A percentile compares a stretch with the other conserved stretches of the same genome.
Conservation (phyloP, 2,797 vertebrate genomes). For the Melanotaenia nigrans region DNA sequence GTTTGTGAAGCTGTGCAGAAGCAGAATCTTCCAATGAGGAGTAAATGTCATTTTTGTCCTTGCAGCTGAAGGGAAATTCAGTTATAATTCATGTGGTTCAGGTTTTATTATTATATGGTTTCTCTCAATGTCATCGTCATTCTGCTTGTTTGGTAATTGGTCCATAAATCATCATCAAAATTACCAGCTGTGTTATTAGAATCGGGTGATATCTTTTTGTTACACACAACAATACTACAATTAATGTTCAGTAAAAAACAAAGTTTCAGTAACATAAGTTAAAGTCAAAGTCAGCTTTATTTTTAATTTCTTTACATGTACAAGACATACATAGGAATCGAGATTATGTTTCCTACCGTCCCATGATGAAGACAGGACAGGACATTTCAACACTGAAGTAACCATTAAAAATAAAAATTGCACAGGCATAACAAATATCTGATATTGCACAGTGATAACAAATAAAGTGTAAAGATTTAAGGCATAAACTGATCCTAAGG, state of each 20-base stretch:
- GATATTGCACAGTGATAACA: too few relatives aligned
- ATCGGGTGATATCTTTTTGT: not conserved
- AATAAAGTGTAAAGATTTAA: too few relatives aligned
- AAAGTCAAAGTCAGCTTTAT: too few relatives aligned
- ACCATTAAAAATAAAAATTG: too few relatives aligned
- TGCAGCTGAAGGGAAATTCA: not conserved
- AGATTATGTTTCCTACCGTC: too few relatives aligned
- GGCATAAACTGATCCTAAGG: too few relatives aligned
- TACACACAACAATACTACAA: not conserved
- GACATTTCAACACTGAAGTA: too few relatives aligned
- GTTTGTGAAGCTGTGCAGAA: not conserved
- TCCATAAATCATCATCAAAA: slow-evolving; percentile 1
- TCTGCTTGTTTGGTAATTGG: not conserved
- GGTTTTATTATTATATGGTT: slow-evolving; percentile 8
- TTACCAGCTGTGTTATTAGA: not conserved
- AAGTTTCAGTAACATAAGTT: not conserved
- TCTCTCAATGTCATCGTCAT: not conserved
- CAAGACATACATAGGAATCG: too few relatives aligned
- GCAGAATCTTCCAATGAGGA: not conserved
- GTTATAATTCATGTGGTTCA: slow-evolving; percentile 2
- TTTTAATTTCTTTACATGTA: too few relatives aligned
- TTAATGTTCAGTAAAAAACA: not conserved
- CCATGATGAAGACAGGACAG: too few relatives aligned
- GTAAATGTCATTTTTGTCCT: slow-evolving; percentile 4
- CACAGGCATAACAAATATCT: too few relatives aligned